Evolutionary conservation across 2,113 vertebrate genomes (phyloP).

Genomic region (Pavo muticus): DNA sequence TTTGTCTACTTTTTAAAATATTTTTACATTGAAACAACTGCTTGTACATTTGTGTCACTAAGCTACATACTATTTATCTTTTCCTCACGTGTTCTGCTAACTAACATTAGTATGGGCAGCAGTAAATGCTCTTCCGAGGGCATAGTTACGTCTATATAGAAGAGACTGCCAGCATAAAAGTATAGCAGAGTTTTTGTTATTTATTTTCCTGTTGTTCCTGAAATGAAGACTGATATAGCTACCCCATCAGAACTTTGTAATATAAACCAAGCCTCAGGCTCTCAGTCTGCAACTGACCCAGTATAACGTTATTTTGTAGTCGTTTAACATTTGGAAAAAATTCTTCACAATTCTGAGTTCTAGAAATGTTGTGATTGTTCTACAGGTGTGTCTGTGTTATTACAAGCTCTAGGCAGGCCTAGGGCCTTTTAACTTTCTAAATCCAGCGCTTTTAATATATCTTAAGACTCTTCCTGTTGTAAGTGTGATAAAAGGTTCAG

Average conservation of each 20-base stretch:
- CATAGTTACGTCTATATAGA: background rate
- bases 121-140: background rate
- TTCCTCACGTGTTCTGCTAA: background rate
- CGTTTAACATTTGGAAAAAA: background rate
- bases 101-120: background rate
- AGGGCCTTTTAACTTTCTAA: background rate
- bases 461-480: background rate
- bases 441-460: background rate
- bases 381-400: background rate
- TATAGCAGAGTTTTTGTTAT: background rate
- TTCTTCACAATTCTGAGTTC: background rate
- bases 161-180: background rate
- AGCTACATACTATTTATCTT: background rate
- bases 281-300: background rate
- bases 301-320: background rate
- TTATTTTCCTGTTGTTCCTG: background rate
- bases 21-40: background rate
- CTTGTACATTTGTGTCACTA: background rate
- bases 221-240: background rate
- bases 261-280: slow-evolving; percentile 7
- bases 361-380: background rate
- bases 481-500: background rate
- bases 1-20: background rate
- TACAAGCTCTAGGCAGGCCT: background rate
- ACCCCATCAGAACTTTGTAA: background rate